Conservation (phyloP, 2,797 vertebrate species). For the Tinamus major region DNA sequence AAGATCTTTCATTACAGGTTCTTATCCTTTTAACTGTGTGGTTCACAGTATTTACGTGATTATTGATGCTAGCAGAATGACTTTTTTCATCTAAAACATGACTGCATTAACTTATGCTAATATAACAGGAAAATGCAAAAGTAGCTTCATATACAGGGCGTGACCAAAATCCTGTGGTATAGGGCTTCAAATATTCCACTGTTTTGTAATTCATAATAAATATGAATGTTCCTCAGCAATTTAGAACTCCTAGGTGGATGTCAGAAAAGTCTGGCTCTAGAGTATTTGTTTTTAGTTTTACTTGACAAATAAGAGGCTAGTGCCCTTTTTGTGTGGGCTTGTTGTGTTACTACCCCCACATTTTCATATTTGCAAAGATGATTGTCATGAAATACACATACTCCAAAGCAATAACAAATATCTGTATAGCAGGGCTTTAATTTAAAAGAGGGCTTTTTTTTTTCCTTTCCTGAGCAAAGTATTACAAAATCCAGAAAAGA, state of each 20-base stretch:
- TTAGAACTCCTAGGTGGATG: not conserved
- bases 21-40: not conserved
- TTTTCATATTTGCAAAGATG: not conserved
- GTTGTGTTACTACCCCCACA: not conserved
- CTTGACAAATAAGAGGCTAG: not conserved
- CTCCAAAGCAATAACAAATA: not conserved
- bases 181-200: not conserved
- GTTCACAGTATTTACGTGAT: not conserved
- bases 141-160: not conserved
- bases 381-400: not conserved
- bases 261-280: not conserved
- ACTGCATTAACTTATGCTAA: not conserved
- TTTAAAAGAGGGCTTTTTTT: not conserved
- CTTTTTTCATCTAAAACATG: not conserved
- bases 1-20: not conserved
- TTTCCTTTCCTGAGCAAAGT: not conserved
- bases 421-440: not conserved
- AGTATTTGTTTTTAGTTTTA: not conserved
- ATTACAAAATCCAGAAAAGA: too few relatives aligned
- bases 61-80: not conserved
- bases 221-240: not conserved
- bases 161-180: fast-evolving
- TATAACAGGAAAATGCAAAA: not conserved
- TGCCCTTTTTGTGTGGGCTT: not conserved
- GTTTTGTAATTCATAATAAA: not conserved